These are phyloP conservation scores for Tenebrosternarchus preto DNA, from an alignment of 2,113 vertebrate species.

Conservation along the genomic window DNA sequence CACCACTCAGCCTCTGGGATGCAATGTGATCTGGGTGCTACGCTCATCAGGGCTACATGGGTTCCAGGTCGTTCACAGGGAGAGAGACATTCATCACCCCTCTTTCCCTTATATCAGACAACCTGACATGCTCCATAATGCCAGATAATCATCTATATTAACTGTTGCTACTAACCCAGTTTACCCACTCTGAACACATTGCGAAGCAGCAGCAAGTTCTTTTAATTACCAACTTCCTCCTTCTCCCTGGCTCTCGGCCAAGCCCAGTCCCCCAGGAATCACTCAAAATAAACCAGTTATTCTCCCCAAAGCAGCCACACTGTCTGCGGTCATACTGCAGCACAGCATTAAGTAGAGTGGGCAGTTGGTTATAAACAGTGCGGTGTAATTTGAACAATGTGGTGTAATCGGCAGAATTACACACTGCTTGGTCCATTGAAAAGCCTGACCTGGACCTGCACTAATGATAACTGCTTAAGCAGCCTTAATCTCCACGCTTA, in stretches of 20 bases:
- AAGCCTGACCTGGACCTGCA: slow-evolving; percentile 43
- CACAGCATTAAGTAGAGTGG: slow-evolving; percentile 17
- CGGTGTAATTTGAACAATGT: slow-evolving; percentile 19
- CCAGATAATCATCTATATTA: slow-evolving; percentile 56
- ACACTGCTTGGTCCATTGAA: slow-evolving; percentile 13
- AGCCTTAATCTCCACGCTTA: slow-evolving; percentile 48
- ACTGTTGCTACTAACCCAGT: slow-evolving; percentile 53
- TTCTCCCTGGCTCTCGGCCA: slow-evolving; percentile 32
- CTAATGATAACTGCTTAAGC: slow-evolving; percentile 51
- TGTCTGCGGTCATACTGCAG: slow-evolving; percentile 34
- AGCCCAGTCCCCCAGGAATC: slow-evolving; percentile 32
- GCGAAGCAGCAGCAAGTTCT: slow-evolving; percentile 34
- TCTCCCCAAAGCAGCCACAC: slow-evolving; percentile 38
- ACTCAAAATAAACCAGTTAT: slow-evolving; percentile 51
- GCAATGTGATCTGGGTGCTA: slow-evolving; percentile 12
- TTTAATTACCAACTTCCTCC: slow-evolving; percentile 55
- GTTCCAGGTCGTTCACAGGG: slow-evolving; percentile 22
- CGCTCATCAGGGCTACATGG: slow-evolving; percentile 29
- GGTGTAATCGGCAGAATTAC: slow-evolving; percentile 35
- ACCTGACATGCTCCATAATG: slow-evolving; percentile 47
- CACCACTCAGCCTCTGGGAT: too few relatives aligned
- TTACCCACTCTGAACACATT: slow-evolving; percentile 50
- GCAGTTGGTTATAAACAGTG: slow-evolving; percentile 30
- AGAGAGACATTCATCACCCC: slow-evolving; percentile 20
- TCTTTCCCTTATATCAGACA: slow-evolving; percentile 45